Percentiles rank a stretch among this genome's conserved stretches.
Conservation (phyloP, 2,797 vertebrate genomes). For the Sebastes nivosus region DNA sequence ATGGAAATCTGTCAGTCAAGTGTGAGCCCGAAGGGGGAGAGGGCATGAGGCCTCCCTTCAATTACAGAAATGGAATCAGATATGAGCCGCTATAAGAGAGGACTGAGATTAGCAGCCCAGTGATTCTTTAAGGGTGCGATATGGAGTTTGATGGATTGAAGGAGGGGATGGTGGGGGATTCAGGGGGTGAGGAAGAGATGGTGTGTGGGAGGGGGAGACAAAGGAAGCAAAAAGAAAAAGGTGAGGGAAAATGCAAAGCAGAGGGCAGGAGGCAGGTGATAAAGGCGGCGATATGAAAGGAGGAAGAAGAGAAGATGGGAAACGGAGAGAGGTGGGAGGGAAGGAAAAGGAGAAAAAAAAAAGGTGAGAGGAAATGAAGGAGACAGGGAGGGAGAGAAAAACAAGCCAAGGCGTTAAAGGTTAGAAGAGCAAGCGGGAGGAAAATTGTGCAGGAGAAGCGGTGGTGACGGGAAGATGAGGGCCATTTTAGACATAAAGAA, state of each 20-base stretch:
- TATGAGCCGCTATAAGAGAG: conserved; percentile 49
- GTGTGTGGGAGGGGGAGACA: neutral
- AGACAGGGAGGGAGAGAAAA: neutral
- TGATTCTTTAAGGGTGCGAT: conserved; percentile 54
- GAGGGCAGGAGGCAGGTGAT: conserved; percentile 34
- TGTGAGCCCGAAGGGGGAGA: neutral
- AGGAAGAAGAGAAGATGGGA: neutral
- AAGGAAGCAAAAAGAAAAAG: conserved; percentile 14
- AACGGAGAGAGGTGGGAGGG: neutral
- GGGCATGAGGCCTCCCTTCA: conserved; percentile 33
- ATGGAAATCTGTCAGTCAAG: conserved; percentile 69
- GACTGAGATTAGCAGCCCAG: conserved; percentile 52
- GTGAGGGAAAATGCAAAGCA: conserved; percentile 17
- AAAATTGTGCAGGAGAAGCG: neutral
- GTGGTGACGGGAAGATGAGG: conserved; percentile 6
- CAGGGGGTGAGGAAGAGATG: neutral
- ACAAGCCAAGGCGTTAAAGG: conserved; percentile 10
- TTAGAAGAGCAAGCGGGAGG: conserved; percentile 16
- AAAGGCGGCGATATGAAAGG: conserved; percentile 12
- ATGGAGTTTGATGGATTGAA: conserved; percentile 43
- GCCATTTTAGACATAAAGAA: conserved; percentile 17
- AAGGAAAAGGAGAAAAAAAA: neutral
- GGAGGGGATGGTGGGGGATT: neutral
- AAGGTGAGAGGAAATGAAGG: conserved; percentile 29
- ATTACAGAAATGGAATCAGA: conserved; percentile 73